These are phyloP conservation scores for Pseudomugil tenellus DNA, from an alignment of 2,797 vertebrate species.

Conservation along the genomic window DNA sequence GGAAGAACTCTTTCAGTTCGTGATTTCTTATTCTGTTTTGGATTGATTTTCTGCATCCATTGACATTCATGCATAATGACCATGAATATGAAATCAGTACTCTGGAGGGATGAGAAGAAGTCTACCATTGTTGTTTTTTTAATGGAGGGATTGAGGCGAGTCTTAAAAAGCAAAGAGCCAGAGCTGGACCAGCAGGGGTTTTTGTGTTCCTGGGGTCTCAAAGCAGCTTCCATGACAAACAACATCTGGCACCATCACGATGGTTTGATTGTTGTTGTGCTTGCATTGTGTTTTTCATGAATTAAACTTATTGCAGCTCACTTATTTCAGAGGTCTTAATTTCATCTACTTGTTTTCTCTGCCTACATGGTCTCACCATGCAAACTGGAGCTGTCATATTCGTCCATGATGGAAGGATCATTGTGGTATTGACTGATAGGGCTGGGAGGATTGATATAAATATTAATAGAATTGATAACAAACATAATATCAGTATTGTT, in stretches of 20 bases:
- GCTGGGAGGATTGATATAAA: too few relatives aligned
- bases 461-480: too few relatives aligned
- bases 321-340: background rate
- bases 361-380: too few relatives aligned
- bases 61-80: conserved; percentile 79
- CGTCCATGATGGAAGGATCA: too few relatives aligned
- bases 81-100: conserved; percentile 63
- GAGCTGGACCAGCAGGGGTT: conserved; percentile 17
- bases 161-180: conserved; percentile 38
- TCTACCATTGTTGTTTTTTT: conserved; percentile 41
- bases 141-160: conserved; percentile 12
- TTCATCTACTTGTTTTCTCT: too few relatives aligned
- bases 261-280: conserved; percentile 38
- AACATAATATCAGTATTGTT: too few relatives aligned
- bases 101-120: conserved; percentile 40
- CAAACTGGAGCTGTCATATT: too few relatives aligned
- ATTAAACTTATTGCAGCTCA: background rate
- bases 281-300: background rate
- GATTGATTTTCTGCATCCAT: conserved; percentile 73
- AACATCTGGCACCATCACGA: conserved; percentile 48
- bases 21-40: conserved; percentile 70
- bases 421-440: too few relatives aligned
- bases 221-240: conserved; percentile 39
- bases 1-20: conserved; percentile 49
- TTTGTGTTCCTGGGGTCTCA: conserved; percentile 25